Percentiles rank a stretch among this genome's conserved stretches.
phyloP scores from a whole-genome alignment of 2,113 vertebrate genomes.

The Saimiri boliviensis region DNA sequence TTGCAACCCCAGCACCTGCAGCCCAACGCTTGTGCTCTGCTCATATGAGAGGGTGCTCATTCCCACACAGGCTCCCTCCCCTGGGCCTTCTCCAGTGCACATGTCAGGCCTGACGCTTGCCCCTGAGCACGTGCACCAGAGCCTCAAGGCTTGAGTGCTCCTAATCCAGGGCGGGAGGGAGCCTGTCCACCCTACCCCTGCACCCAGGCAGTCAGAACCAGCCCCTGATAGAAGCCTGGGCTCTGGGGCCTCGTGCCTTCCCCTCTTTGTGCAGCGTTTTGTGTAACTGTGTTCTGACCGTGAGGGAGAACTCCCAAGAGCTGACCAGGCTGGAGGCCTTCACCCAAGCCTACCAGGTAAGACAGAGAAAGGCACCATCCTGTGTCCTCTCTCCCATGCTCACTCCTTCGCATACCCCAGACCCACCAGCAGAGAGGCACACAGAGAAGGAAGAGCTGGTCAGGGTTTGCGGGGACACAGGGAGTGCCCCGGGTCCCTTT shows the following conservation, averaged over 20 bases:
- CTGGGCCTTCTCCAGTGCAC: background rate
- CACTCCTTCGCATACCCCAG: background rate
- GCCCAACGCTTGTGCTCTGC: fast-evolving
- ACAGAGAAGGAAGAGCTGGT: background rate
- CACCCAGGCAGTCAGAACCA: background rate
- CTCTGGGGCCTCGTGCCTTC: background rate
- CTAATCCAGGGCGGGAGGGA: background rate
- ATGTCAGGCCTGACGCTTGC: background rate
- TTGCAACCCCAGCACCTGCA: background rate
- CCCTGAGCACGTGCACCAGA: fast-evolving
- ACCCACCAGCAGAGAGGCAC: fast-evolving
- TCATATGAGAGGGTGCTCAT: fast-evolving
- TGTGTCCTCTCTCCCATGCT: fast-evolving
- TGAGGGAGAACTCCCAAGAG: constrained; percentile 85
- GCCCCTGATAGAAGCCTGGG: background rate
- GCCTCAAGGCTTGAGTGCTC: background rate
- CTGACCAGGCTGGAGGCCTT: constrained; percentile 81
- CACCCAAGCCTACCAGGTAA: constrained; percentile 90
- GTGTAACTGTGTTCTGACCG: constrained; percentile 89
- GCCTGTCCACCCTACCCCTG: fast-evolving
- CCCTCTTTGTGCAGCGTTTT: constrained; percentile 81
- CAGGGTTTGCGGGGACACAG: background rate
- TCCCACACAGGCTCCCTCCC: background rate
- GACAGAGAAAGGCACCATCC: background rate
- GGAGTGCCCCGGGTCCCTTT: background rate